Evolutionary conservation across 2,888 invertebrate genomes (phyloP).

Genomic region (Ophion obscuratus): DNA sequence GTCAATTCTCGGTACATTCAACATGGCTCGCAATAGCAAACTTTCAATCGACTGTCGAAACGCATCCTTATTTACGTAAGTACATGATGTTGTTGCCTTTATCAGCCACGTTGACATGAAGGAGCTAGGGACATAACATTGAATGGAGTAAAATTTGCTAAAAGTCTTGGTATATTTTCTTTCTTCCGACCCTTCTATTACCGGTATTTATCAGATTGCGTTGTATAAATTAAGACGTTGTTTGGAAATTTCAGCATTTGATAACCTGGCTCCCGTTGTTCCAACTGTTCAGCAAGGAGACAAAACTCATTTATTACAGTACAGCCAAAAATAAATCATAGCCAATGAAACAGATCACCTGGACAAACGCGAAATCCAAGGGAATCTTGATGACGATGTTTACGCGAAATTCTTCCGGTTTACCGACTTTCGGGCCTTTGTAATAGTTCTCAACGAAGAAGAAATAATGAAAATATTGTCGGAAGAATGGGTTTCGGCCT

Average conservation of each 20-base stretch:
- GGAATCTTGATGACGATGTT: slow-evolving; percentile 87
- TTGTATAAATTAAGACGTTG: slow-evolving; percentile 23
- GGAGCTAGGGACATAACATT: slow-evolving; percentile 74
- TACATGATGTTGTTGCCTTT: too few relatives aligned
- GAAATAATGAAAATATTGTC: slow-evolving; percentile 76
- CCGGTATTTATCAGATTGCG: slow-evolving; percentile 65
- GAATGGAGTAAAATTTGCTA: not conserved
- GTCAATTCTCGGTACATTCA: not conserved
- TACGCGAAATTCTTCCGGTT: slow-evolving; percentile 86
- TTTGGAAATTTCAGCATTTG: slow-evolving; percentile 65
- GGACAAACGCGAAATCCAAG: slow-evolving; percentile 77
- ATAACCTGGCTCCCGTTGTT: slow-evolving; percentile 63
- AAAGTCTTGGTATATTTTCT: not conserved
- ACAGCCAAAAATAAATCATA: not conserved
- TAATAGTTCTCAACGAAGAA: slow-evolving; percentile 87
- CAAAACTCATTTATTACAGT: not conserved
- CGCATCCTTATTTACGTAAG: slow-evolving; percentile 83
- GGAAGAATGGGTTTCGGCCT: slow-evolving; percentile 77
- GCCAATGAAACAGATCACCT: slow-evolving; percentile 63
- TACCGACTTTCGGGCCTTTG: slow-evolving; percentile 86
- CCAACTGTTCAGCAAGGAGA: slow-evolving; percentile 9
- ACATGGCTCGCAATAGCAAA: slow-evolving; percentile 67
- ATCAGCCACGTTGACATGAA: slow-evolving; percentile 84
- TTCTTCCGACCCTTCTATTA: slow-evolving; percentile 20
- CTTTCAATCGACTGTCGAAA: slow-evolving; percentile 86